Conservation (phyloP, 1,140 invertebrate genomes). For the Macrotrachela quadricornifera region DNA sequence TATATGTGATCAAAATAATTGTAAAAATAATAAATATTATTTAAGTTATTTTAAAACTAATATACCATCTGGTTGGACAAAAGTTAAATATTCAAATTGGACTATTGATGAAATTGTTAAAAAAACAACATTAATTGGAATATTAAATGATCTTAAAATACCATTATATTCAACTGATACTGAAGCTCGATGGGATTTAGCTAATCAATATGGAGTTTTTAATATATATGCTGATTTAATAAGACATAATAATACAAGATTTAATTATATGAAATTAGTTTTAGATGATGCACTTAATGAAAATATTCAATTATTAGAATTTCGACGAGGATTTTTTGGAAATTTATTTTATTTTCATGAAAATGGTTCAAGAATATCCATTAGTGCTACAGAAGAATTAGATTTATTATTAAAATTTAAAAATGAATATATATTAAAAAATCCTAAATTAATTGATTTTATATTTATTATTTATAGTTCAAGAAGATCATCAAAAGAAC, state of each 20-base stretch:
- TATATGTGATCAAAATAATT: conserved; percentile 3
- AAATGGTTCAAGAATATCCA: not conserved
- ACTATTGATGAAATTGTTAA: conserved; percentile 2
- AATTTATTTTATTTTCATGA: conserved; percentile 1
- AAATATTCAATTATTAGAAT: conserved; percentile 5
- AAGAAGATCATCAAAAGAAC: not conserved
- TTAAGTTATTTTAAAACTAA: conserved; percentile 2
- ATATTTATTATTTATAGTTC: conserved; percentile 3
- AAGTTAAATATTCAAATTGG: conserved; percentile 6
- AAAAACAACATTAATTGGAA: conserved; percentile 4
- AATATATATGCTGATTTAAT: conserved; percentile 1
- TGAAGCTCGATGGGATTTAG: not conserved
- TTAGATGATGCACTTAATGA: conserved; percentile 1
- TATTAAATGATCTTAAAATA: not conserved
- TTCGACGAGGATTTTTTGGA: conserved; percentile 3
- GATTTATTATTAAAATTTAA: conserved; percentile 1
- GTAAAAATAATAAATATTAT: not conserved
- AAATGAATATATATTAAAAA: not conserved
- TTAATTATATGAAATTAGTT: not conserved
- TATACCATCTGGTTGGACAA: not conserved
- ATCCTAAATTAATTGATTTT: conserved; percentile 6
- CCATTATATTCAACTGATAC: conserved; percentile 6
- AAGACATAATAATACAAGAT: conserved; percentile 3
- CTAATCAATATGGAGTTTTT: conserved; percentile 3
- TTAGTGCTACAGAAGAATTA: not conserved